Evolutionary conservation across 1,140 invertebrate species (phyloP), one percentile per base, ranked within the genome.

Genomic region (Luehdorfia chinensis): DNA sequence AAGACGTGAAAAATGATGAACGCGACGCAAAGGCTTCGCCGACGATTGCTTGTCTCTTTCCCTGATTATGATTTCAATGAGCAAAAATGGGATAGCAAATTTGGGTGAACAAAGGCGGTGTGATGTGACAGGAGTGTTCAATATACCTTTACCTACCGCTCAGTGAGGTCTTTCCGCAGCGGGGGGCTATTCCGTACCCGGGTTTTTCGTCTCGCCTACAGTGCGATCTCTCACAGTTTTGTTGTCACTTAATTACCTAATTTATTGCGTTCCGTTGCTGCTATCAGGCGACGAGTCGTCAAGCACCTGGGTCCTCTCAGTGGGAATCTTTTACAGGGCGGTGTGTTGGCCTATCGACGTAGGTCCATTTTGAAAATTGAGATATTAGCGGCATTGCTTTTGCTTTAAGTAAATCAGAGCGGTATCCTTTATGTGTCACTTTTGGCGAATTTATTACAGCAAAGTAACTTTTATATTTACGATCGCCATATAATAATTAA

Each of bases 1-100:
- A 72, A 80, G 74, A 85, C 75, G 77, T 85, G 81, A 85, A 83
- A 85, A 85, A 85, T 85, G 78, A 83, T 79, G 76, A 73, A 65
- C 59, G 56, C 55, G 64, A 49, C 57, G 67, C 70, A 83, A 85
- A 85, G 76, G 70, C 70, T 64, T 49, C 55, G 76, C 78, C 76
- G 78, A 73, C 75, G 59, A 67, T 71, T 59, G 60, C 47, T 54
- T 44, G 46, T 70, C 66, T 69, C 68, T 65, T 71, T 76, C 69
- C 64, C 62, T 49, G 37, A 52, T 21, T 50, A 34, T 34, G 44
- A 57, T 57, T 57, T 49, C 49, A 59, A 63, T 48, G 52, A 56
- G 70, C 59, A 57, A 69, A 74, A 81, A 75, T 28, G 61, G 66
- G 75, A 71, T 64, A 70, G 70, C 66, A 59, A 73, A 75, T 75